Conservation (phyloP, 2,113 vertebrate species). For the Ornithorhynchus anatinus region DNA sequence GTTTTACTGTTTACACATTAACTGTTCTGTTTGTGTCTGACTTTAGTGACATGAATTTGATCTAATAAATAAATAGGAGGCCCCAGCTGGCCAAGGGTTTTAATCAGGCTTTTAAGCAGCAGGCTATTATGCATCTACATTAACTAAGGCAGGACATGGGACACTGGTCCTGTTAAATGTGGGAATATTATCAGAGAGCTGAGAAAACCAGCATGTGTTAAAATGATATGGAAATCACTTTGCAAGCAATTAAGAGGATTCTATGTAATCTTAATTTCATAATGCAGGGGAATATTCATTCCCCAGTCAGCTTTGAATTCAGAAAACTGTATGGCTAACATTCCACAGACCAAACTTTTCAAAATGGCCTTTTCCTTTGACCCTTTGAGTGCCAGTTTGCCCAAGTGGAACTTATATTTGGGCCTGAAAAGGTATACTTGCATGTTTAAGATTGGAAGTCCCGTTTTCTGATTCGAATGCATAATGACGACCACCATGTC, state of each 20-base stretch:
- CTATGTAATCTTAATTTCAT: slow-evolving; percentile 19
- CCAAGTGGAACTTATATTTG: neutral
- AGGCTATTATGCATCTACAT: neutral
- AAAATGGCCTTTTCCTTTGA: no score
- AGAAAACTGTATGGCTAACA: no score
- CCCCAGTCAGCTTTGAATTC: no score
- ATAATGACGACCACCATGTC: no score
- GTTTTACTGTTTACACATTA: slow-evolving; percentile 21
- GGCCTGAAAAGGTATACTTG: neutral
- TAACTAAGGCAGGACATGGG: neutral
- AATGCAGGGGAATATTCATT: no score
- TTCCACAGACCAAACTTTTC: no score
- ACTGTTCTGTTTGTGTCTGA: slow-evolving; percentile 30
- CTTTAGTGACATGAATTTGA: slow-evolving; percentile 42
- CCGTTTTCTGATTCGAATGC: slow-evolving; percentile 8
- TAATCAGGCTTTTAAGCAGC: slow-evolving; percentile 20
- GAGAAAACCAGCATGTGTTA: neutral
- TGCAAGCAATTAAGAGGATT: neutral
- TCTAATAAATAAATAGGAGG: slow-evolving; percentile 37
- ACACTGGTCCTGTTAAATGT: accelerated
- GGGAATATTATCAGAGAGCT: neutral
- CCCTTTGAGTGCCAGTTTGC: no score
- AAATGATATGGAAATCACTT: slow-evolving; percentile 22
- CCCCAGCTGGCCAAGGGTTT: slow-evolving; percentile 20
- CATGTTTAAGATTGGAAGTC: neutral